Conservation (phyloP, 1,140 invertebrate species). For the Ceratina calcarata region DNA sequence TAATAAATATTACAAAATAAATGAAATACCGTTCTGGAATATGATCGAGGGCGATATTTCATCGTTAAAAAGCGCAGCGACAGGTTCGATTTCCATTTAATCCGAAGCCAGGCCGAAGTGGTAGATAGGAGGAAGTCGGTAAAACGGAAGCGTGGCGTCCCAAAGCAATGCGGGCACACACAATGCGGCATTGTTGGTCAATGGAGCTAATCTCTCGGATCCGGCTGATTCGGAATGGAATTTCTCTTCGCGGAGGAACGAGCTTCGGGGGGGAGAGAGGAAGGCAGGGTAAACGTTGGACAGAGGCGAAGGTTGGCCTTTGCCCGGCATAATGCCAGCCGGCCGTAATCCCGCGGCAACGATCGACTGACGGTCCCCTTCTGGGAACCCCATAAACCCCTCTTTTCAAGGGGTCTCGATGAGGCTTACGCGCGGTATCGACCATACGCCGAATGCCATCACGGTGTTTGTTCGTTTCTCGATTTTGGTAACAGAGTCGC, state of each 20-base stretch:
- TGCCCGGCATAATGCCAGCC: conserved; percentile 57
- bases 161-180: conserved; percentile 36
- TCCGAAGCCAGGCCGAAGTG: neutral
- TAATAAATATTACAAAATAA: too few species aligned
- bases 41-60: too few species aligned
- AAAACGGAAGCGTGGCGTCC: neutral
- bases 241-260: conserved; percentile 51
- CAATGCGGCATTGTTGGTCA: conserved; percentile 63
- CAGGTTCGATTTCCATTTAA: neutral
- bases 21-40: too few species aligned
- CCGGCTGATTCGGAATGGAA: conserved; percentile 53
- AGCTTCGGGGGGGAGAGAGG: neutral
- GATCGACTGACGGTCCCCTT: conserved; percentile 54
- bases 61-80: too few species aligned
- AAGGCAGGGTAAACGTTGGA: neutral
- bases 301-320: conserved; percentile 19
- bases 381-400: conserved; percentile 48
- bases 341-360: conserved; percentile 65
- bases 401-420: conserved; percentile 47
- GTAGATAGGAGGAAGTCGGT: neutral
- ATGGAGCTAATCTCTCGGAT: conserved; percentile 66
- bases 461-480: conserved; percentile 6
- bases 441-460: conserved; percentile 46
- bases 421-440: conserved; percentile 42
- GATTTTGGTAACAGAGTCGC: neutral